Evolutionary conservation across 2,113 vertebrate species (phyloP).

Genomic region (Ranitomeya variabilis): DNA sequence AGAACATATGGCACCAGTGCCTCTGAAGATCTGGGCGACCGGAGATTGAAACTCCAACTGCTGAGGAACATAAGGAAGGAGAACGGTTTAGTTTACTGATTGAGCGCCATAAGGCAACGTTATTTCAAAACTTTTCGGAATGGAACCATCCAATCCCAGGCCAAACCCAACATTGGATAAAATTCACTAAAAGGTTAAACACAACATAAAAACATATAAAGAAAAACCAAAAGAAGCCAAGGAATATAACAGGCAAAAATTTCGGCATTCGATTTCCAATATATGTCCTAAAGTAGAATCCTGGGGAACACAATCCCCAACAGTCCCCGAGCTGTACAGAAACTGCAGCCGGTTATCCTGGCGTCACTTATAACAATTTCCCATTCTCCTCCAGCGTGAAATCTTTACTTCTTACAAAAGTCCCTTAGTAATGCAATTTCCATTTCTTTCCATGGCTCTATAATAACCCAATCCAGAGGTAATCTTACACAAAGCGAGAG

Average conservation of each 20-base stretch:
- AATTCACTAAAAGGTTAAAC: background rate
- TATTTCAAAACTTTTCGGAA: no score
- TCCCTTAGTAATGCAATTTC: background rate
- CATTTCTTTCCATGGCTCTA: background rate
- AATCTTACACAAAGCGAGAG: background rate
- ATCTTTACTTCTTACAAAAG: background rate
- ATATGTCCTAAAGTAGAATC: background rate
- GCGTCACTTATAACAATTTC: background rate
- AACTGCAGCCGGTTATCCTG: background rate
- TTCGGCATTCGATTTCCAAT: background rate
- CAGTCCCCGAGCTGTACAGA: background rate
- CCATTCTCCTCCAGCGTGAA: background rate
- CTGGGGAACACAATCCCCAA: background rate
- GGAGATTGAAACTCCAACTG: no score
- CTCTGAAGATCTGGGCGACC: no score
- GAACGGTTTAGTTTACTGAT: no score
- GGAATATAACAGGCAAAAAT: background rate
- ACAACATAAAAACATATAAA: background rate
- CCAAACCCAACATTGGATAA: no score
- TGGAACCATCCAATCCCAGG: no score
- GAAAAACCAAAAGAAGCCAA: background rate
- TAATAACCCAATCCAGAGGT: conserved; percentile 4
- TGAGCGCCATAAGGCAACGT: no score
- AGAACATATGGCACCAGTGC: no score
- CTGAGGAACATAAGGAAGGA: no score